Percentiles rank a stretch among this genome's conserved stretches.
Conservation (phyloP, 2,113 vertebrate genomes). For the Octodon degus region DNA sequence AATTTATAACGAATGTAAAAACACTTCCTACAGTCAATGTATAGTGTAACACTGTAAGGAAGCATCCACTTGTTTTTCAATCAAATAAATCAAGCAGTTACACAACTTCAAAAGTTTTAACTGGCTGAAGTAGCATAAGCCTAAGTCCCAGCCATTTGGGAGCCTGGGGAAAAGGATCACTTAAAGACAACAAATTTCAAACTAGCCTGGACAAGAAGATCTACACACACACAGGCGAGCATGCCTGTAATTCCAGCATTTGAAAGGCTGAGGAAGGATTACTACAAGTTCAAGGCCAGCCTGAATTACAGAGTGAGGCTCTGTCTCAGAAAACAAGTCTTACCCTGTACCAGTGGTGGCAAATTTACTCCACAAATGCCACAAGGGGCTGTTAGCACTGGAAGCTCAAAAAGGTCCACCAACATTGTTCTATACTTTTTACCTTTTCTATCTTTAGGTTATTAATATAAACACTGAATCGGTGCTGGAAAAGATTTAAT, state of each 20-base stretch:
- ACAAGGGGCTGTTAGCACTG: neutral
- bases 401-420: neutral
- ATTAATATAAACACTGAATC: neutral
- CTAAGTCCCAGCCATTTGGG: neutral
- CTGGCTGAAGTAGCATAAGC: neutral
- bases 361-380: neutral
- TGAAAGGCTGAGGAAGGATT: neutral
- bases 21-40: neutral
- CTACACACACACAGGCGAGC: neutral
- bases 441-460: neutral
- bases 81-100: conserved; percentile 28
- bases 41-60: neutral
- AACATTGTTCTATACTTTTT: neutral
- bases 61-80: conserved; percentile 10
- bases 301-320: neutral
- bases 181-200: neutral
- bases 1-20: conserved; percentile 7
- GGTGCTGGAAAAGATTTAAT: neutral
- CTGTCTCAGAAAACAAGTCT: neutral
- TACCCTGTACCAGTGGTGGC: neutral
- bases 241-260: neutral
- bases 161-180: neutral
- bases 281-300: neutral
- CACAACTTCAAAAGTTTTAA: neutral
- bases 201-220: neutral